Evolutionary conservation across 2,797 vertebrate genomes (phyloP), one percentile per base, ranked within the genome.

Genomic region (Sebastes taczanowskii): DNA sequence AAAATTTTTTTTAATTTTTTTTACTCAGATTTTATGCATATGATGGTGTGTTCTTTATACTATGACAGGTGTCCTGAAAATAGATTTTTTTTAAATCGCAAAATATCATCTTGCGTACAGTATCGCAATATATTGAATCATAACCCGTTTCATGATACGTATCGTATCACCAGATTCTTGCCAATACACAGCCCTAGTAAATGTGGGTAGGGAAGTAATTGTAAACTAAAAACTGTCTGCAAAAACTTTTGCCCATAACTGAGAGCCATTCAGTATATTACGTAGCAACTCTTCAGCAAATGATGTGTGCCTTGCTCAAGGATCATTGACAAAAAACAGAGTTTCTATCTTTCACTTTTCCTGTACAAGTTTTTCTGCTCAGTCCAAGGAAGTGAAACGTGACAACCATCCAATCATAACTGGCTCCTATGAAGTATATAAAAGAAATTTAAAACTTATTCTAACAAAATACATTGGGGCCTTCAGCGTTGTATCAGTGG

Each of bases 401-500:
- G n/a, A 11, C 32, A 64, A 20, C 52, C 2, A 32, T 30, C 81
- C 11, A 66, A 32, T 53, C 69, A 60, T 38, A 65, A 27, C 20
- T 29, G 11, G 49, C 61, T 42, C 3, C 7, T 29, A 38, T 18
- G 20, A 83, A 73, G 53, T 32, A 11, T 14, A 42, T 25, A 34
- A 78, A 82, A 80, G 1, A 64, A 38, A 72, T 63, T 2, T 49
- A 22, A 81, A 81, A 72, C 25, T 23, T 76, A 67, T 69, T 82
- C 53, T 80, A 82, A 78, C 74, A 83, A 74, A 74, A 80, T 35
- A 70, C 52, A 23, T 3, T 11, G 9, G 9, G 34, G 76, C 23
- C 76, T 81, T 80, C 34, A 65, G 59, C 83, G 79, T 78, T 25
- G 73, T 69, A 63, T 77, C 79, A 67, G 64, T 27, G 65, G 77